These are phyloP conservation scores for Thera britannica DNA, from an alignment of 2,888 invertebrate species.

Conservation along the genomic window DNA sequence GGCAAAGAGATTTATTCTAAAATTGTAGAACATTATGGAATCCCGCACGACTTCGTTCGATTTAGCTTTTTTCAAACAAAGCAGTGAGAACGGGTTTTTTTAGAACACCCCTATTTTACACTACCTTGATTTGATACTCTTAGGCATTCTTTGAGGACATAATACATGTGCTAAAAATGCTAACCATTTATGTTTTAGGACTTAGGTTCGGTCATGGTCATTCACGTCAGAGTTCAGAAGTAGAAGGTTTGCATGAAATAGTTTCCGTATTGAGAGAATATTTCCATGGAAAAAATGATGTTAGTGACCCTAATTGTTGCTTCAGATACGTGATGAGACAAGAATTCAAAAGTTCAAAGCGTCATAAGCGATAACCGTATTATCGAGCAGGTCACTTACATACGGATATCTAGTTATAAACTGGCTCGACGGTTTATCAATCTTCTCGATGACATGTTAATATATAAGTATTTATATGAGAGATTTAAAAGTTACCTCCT, in stretches of 20 bases:
- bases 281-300: conserved; percentile 54
- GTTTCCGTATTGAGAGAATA: not conserved
- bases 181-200: too few species aligned
- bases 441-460: conserved; percentile 13
- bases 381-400: conserved; percentile 59
- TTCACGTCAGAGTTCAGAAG: too few species aligned
- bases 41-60: too few species aligned
- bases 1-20: too few species aligned
- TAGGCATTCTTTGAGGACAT: too few species aligned
- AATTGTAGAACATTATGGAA: too few species aligned
- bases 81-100: too few species aligned
- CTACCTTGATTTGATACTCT: too few species aligned
- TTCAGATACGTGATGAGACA: conserved; percentile 64
- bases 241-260: not conserved
- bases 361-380: conserved; percentile 64
- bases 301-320: conserved; percentile 71
- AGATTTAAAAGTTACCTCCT: conserved; percentile 87
- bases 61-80: too few species aligned
- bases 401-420: conserved; percentile 55
- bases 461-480: not conserved
- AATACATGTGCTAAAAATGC: too few species aligned
- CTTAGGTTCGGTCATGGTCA: too few species aligned
- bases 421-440: conserved; percentile 43
- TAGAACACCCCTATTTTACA: too few species aligned
- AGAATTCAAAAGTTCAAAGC: conserved; percentile 74